phyloP scores from a whole-genome alignment of 1,140 invertebrate species.

The Ridgeia piscesae region DNA sequence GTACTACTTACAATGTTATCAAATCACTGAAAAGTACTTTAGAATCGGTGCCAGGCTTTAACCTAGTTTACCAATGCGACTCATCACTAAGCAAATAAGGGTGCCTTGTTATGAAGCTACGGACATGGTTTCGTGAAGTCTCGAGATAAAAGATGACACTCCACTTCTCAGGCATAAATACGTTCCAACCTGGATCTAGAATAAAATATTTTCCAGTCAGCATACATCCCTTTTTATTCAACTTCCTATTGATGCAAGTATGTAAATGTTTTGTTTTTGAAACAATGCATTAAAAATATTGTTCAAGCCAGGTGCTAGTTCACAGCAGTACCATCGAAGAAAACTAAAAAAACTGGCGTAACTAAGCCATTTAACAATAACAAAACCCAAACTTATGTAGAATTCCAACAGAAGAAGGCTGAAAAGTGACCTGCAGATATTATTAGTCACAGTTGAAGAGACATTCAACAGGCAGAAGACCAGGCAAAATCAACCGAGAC shows the following conservation, averaged over 20 bases:
- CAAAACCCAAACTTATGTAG: not conserved
- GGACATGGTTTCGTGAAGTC: not conserved
- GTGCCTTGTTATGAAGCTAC: not conserved
- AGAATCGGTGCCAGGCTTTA: not conserved
- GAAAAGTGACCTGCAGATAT: not conserved
- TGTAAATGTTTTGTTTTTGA: not conserved
- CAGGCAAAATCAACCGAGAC: not conserved
- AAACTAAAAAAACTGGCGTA: too few species aligned
- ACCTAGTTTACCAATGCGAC: not conserved
- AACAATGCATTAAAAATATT: not conserved
- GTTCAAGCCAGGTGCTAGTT: not conserved
- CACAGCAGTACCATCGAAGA: too few species aligned
- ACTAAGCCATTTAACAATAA: not conserved
- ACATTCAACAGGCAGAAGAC: not conserved
- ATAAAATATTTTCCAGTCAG: not conserved
- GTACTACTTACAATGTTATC: conserved; percentile 1
- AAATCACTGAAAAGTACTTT: not conserved
- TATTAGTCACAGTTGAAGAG: not conserved
- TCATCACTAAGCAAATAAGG: not conserved
- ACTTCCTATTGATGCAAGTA: not conserved
- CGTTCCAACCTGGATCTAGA: not conserved
- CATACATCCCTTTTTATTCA: not conserved
- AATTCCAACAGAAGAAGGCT: not conserved
- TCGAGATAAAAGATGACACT: not conserved
- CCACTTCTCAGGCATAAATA: not conserved